Base-by-base conservation (phyloP, 1,140 invertebrate genomes). In the Magallana angulata region DNA sequence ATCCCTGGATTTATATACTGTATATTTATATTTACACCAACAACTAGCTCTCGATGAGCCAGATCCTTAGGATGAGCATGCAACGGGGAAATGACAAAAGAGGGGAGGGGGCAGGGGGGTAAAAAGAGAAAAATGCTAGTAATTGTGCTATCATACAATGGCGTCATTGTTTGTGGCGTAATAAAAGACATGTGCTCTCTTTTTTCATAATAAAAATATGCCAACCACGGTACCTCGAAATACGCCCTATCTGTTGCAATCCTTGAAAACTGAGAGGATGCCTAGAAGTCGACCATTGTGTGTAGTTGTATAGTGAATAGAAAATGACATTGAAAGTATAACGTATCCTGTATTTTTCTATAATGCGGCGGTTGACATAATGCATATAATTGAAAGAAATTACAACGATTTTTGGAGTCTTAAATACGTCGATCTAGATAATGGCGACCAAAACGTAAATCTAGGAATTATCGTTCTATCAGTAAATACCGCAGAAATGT, bases 121-220 rank as follows among this genome's bases (percentile, higher is more conserved):
- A 30, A 76, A 76, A 24, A 11, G 12, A 5, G 24, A 8, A 30
- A 30, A 18, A 18, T 24, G 18, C 18, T 24, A 30, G 68, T 76
- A 36, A 36, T 76, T 76, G 68, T 76, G 24, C 24, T 30, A 76
- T 24, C 24, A 76, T 8, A 76, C 68, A 76, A 30, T 30, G 36
- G 1, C 14, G 8, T 36, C 11, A 30, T 76, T 76, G 68, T 76
- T 18, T 76, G 12, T 64, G 24, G 18, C 12, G 68, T 76, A 76
- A 76, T 76, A 11, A 76, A 76, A 76, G 18, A 76, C 68, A 76
- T 18, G 18, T 76, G 68, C 24, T 76, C 24, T 76, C 68, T 76
- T 18, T 30, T 76, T 76, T 76, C 68, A 30, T 24, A 30, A 76
- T 76, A 64, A 64, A 48, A 48, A 36, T 76, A 76, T 30, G 24